Evolutionary conservation across 37 sponge, comb jelly and placozoan genomes (phyloP).

Genomic region (Cliona cf. orientalis): DNA sequence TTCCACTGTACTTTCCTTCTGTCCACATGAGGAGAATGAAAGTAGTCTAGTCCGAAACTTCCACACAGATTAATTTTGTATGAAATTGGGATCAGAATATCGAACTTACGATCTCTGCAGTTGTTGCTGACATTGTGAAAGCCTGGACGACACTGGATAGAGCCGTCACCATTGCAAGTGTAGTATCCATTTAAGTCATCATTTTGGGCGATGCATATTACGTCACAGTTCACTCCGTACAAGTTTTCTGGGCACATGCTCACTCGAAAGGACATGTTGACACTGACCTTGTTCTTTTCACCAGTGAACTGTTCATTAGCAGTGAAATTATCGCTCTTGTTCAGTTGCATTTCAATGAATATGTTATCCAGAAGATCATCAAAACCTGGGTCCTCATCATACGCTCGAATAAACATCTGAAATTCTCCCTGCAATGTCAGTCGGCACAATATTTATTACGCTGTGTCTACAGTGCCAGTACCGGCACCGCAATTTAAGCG

Average conservation of each 20-base stretch:
- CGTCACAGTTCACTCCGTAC: background rate
- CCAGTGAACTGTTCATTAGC: background rate
- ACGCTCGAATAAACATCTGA: slow-evolving; percentile 20
- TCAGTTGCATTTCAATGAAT: background rate
- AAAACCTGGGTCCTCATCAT: background rate
- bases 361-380: slow-evolving; percentile 22
- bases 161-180: slow-evolving; percentile 18
- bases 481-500: too few relatives aligned
- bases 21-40: too few relatives aligned
- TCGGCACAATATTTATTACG: too few relatives aligned
- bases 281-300: background rate
- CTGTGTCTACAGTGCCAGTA: too few relatives aligned
- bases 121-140: background rate
- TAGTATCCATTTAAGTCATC: slow-evolving; percentile 4
- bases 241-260: background rate
- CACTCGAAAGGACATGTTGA: slow-evolving; percentile 5
- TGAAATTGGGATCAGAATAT: too few relatives aligned
- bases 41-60: too few relatives aligned
- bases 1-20: too few relatives aligned
- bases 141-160: background rate
- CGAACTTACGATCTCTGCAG: slow-evolving; percentile 26
- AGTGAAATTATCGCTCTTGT: background rate
- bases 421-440: slow-evolving; percentile 36
- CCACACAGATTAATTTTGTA: too few relatives aligned
- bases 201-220: background rate